Percentiles rank a stretch among this genome's conserved stretches.
Conservation (phyloP, 1,140 invertebrate species). For the Leptoteleia sp. region DNA sequence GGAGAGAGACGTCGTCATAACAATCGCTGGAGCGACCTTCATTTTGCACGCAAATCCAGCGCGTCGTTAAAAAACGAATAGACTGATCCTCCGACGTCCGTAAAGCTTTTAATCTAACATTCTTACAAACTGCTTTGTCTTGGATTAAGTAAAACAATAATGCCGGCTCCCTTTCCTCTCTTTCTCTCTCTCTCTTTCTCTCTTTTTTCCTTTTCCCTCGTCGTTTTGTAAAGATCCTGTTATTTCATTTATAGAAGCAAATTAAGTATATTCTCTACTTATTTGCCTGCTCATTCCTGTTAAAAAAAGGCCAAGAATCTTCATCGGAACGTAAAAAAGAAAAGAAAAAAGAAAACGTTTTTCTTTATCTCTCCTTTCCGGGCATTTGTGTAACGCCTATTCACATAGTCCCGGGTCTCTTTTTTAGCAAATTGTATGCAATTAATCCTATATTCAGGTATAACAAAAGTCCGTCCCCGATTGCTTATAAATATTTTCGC, state of each 20-base stretch:
- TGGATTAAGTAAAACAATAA: conserved; percentile 35
- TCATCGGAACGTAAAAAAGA: not conserved
- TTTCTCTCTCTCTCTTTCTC: too few relatives aligned
- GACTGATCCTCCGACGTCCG: conserved; percentile 12
- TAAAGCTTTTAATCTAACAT: too few relatives aligned
- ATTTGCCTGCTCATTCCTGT: conserved; percentile 27
- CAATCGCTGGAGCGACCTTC: conserved; percentile 22
- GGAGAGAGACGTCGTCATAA: conserved; percentile 12
- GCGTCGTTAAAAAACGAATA: conserved; percentile 27
- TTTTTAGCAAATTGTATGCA: too few relatives aligned
- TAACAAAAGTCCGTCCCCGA: too few relatives aligned
- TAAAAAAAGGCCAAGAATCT: too few relatives aligned
- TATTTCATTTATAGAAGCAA: conserved; percentile 29
- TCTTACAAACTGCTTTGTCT: too few relatives aligned
- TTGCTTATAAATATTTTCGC: too few relatives aligned
- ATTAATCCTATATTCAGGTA: too few relatives aligned
- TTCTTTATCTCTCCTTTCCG: not conserved
- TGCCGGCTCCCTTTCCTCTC: too few relatives aligned
- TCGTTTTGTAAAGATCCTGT: conserved; percentile 14
- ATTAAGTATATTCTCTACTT: conserved; percentile 35
- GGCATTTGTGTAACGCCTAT: too few relatives aligned
- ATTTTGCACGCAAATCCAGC: conserved; percentile 7
- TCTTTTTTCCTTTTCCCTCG: conserved; percentile 4
- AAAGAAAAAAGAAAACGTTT: conserved; percentile 15
- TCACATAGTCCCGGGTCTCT: too few relatives aligned